Evolutionary conservation across 2,797 vertebrate species (phyloP).

Genomic region (Alfaro cultratus): DNA sequence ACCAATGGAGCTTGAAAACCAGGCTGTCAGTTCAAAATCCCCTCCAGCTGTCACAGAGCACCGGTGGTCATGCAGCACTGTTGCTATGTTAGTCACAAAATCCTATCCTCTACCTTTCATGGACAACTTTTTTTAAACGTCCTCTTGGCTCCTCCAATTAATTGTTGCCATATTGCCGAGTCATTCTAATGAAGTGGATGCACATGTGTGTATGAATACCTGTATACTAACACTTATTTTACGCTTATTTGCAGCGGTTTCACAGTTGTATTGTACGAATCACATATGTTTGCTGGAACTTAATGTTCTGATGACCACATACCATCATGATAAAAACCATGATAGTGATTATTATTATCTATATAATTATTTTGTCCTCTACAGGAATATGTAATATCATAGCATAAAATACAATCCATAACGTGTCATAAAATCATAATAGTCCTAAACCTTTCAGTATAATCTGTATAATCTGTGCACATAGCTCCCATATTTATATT

Average conservation of each 20-base stretch:
- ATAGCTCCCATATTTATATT: too few species aligned
- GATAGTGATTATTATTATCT: not conserved
- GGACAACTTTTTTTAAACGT: conserved; percentile 1
- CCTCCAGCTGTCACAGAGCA: conserved; percentile 63
- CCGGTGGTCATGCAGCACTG: conserved; percentile 72
- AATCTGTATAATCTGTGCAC: too few species aligned
- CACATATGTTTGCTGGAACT: not conserved
- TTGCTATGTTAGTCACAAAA: conserved; percentile 75
- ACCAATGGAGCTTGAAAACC: conserved; percentile 64
- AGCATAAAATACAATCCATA: not conserved
- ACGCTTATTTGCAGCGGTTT: not conserved
- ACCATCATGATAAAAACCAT: not conserved
- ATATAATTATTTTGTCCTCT: not conserved
- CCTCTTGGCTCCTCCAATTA: conserved; percentile 11
- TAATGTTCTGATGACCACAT: not conserved
- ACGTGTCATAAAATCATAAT: not conserved
- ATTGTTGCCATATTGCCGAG: conserved; percentile 18
- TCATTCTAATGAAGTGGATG: conserved; percentile 11
- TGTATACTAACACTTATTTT: conserved; percentile 1
- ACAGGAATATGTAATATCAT: not conserved
- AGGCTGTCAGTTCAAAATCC: conserved; percentile 47
- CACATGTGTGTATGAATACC: not conserved
- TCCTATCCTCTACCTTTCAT: conserved; percentile 11
- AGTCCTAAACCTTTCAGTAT: not conserved
- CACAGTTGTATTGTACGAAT: not conserved